A percentile compares a stretch with the other conserved stretches of the same genome.
These are phyloP conservation scores for Lepidocolaptes lacrymiger DNA, from an alignment of 2,797 vertebrate species.

Conservation along the genomic window DNA sequence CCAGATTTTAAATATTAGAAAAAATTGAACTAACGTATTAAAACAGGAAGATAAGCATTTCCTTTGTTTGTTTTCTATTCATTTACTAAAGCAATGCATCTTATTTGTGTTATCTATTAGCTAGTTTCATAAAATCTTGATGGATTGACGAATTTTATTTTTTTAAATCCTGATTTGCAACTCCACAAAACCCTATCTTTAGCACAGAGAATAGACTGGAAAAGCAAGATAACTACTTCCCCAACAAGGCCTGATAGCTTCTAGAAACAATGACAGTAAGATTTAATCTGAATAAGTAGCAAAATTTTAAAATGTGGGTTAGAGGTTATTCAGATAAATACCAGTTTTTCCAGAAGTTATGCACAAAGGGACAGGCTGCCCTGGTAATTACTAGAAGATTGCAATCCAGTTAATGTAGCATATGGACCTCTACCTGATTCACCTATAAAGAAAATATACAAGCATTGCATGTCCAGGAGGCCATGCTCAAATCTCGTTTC, in stretches of 20 bases:
- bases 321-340: slow-evolving; percentile 19
- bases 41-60: slow-evolving; percentile 61
- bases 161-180: neutral
- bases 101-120: slow-evolving; percentile 15
- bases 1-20: slow-evolving; percentile 59
- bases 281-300: slow-evolving; percentile 41
- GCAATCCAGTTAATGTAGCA: slow-evolving; percentile 15
- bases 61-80: slow-evolving; percentile 45
- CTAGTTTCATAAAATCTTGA: neutral
- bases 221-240: slow-evolving; percentile 18
- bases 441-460: neutral
- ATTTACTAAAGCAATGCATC: slow-evolving; percentile 39
- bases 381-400: slow-evolving; percentile 23
- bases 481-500: neutral
- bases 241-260: neutral
- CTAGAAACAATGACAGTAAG: slow-evolving; percentile 24
- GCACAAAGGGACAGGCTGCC: neutral
- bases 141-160: neutral
- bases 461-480: neutral
- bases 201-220: neutral
- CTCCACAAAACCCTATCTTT: neutral
- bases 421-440: neutral
- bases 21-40: slow-evolving; percentile 26
- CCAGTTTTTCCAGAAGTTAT: neutral
- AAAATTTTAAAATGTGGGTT: slow-evolving; percentile 27